Percentiles rank a stretch among this genome's conserved stretches.
phyloP scores from a whole-genome alignment of 2,888 invertebrate species.

The Chorisops tibialis region DNA sequence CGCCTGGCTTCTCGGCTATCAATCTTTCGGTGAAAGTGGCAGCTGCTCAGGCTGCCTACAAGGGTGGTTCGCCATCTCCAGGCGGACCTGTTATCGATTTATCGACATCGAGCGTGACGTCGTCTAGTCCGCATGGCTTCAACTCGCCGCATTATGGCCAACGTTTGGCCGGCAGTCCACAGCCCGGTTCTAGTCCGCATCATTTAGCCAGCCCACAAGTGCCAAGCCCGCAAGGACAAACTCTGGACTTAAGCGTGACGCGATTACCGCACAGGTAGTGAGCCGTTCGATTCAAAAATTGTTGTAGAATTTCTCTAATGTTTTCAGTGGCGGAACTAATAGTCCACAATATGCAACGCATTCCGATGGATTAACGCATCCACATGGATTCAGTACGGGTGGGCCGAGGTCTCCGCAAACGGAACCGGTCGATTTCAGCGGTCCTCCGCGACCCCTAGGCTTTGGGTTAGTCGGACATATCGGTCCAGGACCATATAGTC shows the following conservation, averaged over 20 bases:
- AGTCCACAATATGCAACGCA: conserved; percentile 60
- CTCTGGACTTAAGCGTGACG: conserved; percentile 84
- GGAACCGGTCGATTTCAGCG: conserved; percentile 70
- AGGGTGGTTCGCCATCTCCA: conserved; percentile 63
- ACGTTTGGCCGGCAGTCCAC: conserved; percentile 66
- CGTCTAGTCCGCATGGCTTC: conserved; percentile 75
- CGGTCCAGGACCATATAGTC: conserved; percentile 68
- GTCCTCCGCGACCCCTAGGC: conserved; percentile 62
- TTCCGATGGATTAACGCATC: conserved; percentile 52
- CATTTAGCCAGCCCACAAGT: conserved; percentile 83
- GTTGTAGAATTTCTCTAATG: conserved; percentile 31
- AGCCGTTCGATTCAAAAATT: conserved; percentile 6
- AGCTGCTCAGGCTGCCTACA: conserved; percentile 49
- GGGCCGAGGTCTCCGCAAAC: conserved; percentile 63
- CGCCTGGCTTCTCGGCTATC: conserved; percentile 75
- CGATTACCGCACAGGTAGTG: conserved; percentile 78
- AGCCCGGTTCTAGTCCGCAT: conserved; percentile 80
- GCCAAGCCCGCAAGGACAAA: conserved; percentile 88
- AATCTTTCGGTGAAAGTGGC: conserved; percentile 80
- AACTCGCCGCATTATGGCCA: conserved; percentile 53
- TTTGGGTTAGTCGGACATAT: conserved; percentile 57
- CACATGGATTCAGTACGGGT: conserved; percentile 54
- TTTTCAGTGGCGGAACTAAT: conserved; percentile 53
- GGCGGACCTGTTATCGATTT: conserved; percentile 81
- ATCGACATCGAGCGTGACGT: conserved; percentile 80